phyloP scores from a whole-genome alignment of 2,888 invertebrate genomes.

The Trachelus troglodyta region DNA sequence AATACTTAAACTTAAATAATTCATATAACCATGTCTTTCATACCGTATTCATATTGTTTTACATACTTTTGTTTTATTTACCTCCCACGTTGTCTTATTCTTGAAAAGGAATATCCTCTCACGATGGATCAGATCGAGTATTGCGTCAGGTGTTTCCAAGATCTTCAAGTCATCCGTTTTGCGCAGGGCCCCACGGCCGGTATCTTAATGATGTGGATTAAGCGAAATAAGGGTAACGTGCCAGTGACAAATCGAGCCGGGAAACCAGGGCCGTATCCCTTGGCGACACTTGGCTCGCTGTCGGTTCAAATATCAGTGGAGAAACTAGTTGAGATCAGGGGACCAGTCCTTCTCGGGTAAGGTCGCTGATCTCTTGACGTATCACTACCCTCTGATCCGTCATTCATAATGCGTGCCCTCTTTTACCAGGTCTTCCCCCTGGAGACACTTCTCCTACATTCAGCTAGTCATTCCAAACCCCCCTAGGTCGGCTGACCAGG shows the following conservation, averaged over 20 bases:
- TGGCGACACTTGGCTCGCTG: neutral
- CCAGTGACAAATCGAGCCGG: neutral
- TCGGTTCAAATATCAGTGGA: neutral
- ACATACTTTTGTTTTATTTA: too few species aligned
- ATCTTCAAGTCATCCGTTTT: neutral
- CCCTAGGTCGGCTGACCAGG: neutral
- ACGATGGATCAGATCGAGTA: neutral
- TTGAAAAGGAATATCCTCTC: too few species aligned
- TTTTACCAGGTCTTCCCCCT: neutral
- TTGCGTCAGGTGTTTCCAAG: neutral
- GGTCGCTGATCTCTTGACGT: slow-evolving; percentile 5
- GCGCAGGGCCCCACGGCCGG: neutral
- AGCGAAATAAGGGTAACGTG: slow-evolving; percentile 1
- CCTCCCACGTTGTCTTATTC: neutral
- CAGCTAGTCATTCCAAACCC: neutral
- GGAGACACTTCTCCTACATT: neutral
- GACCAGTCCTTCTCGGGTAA: neutral
- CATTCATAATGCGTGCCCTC: neutral
- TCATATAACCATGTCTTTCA: neutral
- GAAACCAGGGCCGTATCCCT: neutral
- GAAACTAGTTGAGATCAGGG: neutral
- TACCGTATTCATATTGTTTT: neutral
- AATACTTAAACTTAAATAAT: neutral
- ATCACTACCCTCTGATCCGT: neutral
- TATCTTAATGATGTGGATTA: slow-evolving; percentile 1